phyloP scores from a whole-genome alignment of 1,140 invertebrate species.

The Aphelenchoides fujianensis region DNA sequence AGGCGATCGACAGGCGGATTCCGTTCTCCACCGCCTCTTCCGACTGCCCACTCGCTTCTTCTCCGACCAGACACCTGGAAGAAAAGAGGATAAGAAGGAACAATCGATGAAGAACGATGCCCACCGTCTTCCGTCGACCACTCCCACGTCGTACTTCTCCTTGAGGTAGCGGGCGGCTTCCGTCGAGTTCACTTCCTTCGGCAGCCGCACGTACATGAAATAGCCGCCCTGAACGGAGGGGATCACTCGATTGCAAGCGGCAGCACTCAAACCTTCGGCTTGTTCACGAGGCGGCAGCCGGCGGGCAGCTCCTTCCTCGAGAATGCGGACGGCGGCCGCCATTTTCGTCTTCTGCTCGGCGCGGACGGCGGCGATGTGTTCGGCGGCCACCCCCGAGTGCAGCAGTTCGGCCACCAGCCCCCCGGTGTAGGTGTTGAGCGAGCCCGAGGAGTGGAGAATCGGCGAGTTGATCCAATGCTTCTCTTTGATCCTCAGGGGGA shows the following conservation, averaged over 20 bases:
- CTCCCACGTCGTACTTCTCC: conserved; percentile 19
- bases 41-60: neutral
- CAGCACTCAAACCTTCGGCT: conserved; percentile 1
- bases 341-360: conserved; percentile 31
- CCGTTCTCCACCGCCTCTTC: conserved; percentile 20
- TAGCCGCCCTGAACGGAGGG: conserved; percentile 24
- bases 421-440: conserved; percentile 32
- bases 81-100: too few relatives aligned
- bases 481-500: conserved; percentile 53
- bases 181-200: conserved; percentile 22
- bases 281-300: neutral
- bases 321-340: conserved; percentile 1
- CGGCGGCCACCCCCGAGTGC: conserved; percentile 15
- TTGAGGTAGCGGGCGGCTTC: conserved; percentile 6
- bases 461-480: conserved; percentile 30
- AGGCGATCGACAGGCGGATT: conserved; percentile 32
- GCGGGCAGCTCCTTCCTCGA: conserved; percentile 9
- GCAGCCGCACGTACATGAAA: conserved; percentile 29
- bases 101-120: neutral
- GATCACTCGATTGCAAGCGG: conserved; percentile 1
- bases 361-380: conserved; percentile 25
- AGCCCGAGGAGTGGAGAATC: conserved; percentile 27
- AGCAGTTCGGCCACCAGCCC: conserved; percentile 29
- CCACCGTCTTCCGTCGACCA: conserved; percentile 19
- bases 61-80: neutral